These are phyloP conservation scores for Sandelia bainsii DNA, from an alignment of 2,797 vertebrate species.

Conservation along the genomic window DNA sequence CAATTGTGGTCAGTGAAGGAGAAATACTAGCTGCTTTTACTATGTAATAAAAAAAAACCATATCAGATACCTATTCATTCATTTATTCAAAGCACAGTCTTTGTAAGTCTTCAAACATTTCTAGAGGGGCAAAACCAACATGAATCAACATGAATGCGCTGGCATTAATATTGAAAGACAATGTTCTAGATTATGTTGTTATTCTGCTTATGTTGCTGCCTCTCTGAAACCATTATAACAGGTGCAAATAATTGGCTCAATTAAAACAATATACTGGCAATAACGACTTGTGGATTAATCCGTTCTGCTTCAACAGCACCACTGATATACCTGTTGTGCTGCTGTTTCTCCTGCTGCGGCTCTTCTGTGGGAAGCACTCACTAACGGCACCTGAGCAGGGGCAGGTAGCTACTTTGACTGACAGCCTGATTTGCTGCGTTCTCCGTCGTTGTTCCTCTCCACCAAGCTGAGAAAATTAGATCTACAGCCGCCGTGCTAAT, in stretches of 20 bases:
- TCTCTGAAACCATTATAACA: constrained; percentile 30
- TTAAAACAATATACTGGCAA: constrained; percentile 49
- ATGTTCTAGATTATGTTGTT: constrained; percentile 23
- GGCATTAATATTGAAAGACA: constrained; percentile 1
- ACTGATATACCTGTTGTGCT: constrained; percentile 55
- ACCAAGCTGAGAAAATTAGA: constrained; percentile 82
- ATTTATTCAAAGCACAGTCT: not conserved
- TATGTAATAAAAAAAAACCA: not conserved
- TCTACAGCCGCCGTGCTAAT: constrained; percentile 72
- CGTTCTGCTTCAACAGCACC: constrained; percentile 55
- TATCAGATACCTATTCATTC: not conserved
- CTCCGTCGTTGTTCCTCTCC: constrained; percentile 81
- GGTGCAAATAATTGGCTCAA: constrained; percentile 38
- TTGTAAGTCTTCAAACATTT: not conserved
- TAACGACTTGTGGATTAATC: constrained; percentile 49
- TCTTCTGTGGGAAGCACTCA: constrained; percentile 12
- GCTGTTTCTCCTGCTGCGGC: constrained; percentile 21
- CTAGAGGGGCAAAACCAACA: not conserved
- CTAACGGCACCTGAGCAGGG: constrained; percentile 18
- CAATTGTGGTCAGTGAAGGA: not conserved
- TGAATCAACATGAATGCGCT: not conserved
- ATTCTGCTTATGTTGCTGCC: constrained; percentile 15
- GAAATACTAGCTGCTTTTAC: not conserved
- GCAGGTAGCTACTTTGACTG: constrained; percentile 76
- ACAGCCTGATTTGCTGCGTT: constrained; percentile 79